Percentiles rank a stretch among this genome's conserved stretches.
Evolutionary conservation across 2,797 vertebrate genomes (phyloP).

Genomic region (Pseudochaenichthys georgianus): DNA sequence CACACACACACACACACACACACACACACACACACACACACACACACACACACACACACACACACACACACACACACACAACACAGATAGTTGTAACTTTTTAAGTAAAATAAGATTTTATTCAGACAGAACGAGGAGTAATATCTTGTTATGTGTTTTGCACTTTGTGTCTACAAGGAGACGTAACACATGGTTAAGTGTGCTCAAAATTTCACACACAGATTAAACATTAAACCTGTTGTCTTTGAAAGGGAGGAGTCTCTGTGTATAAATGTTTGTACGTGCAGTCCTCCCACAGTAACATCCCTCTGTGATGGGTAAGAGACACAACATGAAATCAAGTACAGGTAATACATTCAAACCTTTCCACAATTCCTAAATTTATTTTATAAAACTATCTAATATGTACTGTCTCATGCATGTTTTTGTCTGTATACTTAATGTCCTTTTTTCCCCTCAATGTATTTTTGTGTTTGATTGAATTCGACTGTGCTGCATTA

Average conservation of each 20-base stretch:
- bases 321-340: conserved; percentile 63
- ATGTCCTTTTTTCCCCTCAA: neutral
- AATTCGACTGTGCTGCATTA: neutral
- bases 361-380: neutral
- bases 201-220: conserved; percentile 24
- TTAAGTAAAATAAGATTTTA: neutral
- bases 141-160: neutral
- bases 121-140: neutral
- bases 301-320: conserved; percentile 35
- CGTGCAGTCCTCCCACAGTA: neutral
- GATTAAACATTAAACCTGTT: conserved; percentile 71
- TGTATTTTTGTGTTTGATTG: neutral
- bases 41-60: too few species aligned
- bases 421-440: neutral
- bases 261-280: conserved; percentile 28
- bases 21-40: too few species aligned
- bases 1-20: too few species aligned
- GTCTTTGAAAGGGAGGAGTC: conserved; percentile 61
- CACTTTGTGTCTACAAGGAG: conserved; percentile 12
- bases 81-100: neutral
- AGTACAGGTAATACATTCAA: conserved; percentile 62
- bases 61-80: too few species aligned
- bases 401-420: too few species aligned
- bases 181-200: neutral
- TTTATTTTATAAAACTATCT: neutral